Evolutionary conservation across 2,113 vertebrate genomes (phyloP).

Genomic region (Osmerus eperlanus): DNA sequence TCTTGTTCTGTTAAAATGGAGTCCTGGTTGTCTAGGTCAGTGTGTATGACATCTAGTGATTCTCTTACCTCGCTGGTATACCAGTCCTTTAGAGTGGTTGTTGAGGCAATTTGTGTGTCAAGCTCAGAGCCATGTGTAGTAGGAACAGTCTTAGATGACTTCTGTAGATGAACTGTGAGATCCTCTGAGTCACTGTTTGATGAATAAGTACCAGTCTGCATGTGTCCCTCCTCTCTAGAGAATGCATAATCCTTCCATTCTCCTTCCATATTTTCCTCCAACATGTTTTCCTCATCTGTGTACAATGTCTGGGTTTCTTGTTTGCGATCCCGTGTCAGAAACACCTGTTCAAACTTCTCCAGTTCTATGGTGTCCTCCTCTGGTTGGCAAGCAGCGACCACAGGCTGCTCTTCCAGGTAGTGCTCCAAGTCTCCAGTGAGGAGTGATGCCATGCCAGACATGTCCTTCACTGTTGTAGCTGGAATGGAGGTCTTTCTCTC

Average conservation of each 20-base stretch:
- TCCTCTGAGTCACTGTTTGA: neutral
- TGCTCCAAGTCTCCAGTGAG: constrained; percentile 69
- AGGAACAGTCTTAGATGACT: neutral
- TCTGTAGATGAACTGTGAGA: neutral
- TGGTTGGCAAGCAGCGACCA: constrained; percentile 37
- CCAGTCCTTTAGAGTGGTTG: neutral
- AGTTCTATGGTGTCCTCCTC: constrained; percentile 49
- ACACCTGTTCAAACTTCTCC: constrained; percentile 63
- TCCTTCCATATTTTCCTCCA: constrained; percentile 8
- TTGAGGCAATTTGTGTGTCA: neutral
- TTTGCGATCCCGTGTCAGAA: constrained; percentile 60
- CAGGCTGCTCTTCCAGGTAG: constrained; percentile 38
- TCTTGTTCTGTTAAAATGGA: neutral
- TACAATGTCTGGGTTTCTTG: constrained; percentile 76
- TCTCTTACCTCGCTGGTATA: neutral
- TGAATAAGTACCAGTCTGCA: neutral
- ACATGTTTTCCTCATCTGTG: neutral
- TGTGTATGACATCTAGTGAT: neutral
- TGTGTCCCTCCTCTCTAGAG: neutral
- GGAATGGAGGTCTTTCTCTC: constrained; percentile 47
- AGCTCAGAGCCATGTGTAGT: neutral
- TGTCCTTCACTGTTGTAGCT: constrained; percentile 51
- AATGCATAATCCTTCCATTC: constrained; percentile 5
- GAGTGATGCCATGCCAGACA: constrained; percentile 62
- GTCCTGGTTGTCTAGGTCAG: neutral